Evolutionary conservation across 2,888 invertebrate genomes (phyloP).

Genomic region (Sminthurinus aureus): DNA sequence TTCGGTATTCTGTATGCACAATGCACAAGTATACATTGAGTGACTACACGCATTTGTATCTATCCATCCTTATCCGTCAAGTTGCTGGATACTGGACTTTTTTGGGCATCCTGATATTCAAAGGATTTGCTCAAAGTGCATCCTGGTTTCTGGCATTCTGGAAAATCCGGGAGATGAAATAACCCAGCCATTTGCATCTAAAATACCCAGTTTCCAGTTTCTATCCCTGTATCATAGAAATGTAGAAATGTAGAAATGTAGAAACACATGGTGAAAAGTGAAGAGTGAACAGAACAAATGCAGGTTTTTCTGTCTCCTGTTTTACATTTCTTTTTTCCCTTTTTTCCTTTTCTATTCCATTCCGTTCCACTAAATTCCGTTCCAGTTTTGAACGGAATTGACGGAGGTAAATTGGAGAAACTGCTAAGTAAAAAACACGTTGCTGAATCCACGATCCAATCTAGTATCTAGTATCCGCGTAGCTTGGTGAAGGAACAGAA

Average conservation of each 20-base stretch:
- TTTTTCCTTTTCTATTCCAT: too few relatives aligned
- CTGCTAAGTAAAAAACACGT: too few relatives aligned
- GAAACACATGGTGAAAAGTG: neutral
- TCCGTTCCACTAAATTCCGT: too few relatives aligned
- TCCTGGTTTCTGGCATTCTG: conserved; percentile 33
- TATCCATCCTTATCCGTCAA: neutral
- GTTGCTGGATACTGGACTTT: neutral
- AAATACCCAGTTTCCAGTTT: conserved; percentile 13
- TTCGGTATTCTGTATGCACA: neutral
- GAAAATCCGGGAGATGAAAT: conserved; percentile 39
- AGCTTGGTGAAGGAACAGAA: too few relatives aligned
- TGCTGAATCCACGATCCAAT: too few relatives aligned
- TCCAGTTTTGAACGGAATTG: too few relatives aligned
- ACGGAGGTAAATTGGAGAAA: too few relatives aligned
- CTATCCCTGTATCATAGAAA: too few relatives aligned
- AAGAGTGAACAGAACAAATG: neutral
- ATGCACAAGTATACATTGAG: neutral
- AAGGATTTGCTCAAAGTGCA: conserved; percentile 34
- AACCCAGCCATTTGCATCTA: conserved; percentile 36
- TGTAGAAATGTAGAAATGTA: too few relatives aligned
- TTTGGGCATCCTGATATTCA: too few relatives aligned
- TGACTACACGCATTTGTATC: neutral
- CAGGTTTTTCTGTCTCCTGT: neutral
- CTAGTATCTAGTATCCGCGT: too few relatives aligned
- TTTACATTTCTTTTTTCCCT: too few relatives aligned